Conservation (phyloP, 2,888 invertebrate genomes). For the Glyphotaelius pellucidus region DNA sequence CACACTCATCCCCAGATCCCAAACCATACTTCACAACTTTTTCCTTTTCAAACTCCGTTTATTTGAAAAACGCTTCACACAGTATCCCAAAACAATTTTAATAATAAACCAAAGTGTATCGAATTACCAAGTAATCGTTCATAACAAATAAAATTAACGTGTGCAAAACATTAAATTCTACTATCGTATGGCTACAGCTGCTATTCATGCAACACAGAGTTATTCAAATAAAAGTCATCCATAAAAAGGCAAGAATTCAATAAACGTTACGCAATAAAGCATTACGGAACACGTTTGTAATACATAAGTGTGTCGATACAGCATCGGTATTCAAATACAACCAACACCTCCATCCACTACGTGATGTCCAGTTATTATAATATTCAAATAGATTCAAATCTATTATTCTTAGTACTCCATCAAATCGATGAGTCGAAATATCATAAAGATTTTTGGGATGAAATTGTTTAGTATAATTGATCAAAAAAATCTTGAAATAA, state of each 20-base stretch:
- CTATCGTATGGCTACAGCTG: not conserved
- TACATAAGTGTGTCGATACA: not conserved
- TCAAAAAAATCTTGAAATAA: too few species aligned
- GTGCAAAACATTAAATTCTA: not conserved
- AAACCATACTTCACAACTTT: too few species aligned
- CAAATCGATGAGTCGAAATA: not conserved
- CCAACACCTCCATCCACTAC: not conserved
- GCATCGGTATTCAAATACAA: not conserved
- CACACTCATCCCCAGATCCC: too few species aligned
- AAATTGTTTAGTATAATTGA: too few species aligned
- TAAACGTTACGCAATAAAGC: not conserved
- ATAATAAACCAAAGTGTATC: too few species aligned
- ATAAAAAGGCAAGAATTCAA: not conserved
- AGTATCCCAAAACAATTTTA: too few species aligned
- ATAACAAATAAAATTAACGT: not conserved
- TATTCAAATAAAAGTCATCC: not conserved
- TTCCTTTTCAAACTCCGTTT: too few species aligned
- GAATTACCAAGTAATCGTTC: too few species aligned
- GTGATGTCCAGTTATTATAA: not conserved
- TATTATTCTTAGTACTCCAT: not conserved
- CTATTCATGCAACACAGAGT: not conserved
- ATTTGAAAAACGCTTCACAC: too few species aligned
- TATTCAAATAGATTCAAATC: not conserved
- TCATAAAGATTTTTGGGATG: not conserved
- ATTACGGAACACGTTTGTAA: not conserved